phyloP scores from a whole-genome alignment of 2,797 vertebrate genomes.

The Helicolenus hilgendorfi region DNA sequence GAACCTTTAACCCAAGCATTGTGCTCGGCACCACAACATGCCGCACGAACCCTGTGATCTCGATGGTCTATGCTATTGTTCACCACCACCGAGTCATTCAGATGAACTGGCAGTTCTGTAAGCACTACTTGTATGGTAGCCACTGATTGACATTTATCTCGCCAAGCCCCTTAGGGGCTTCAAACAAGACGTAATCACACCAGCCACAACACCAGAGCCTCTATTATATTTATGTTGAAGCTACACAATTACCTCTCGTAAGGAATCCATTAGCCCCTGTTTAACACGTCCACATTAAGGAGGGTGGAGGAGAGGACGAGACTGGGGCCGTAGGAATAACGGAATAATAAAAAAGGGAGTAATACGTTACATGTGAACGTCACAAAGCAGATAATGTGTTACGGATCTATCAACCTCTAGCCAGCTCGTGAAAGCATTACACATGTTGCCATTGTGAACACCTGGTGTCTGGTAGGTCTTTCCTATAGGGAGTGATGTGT shows the following conservation, averaged over 20 bases:
- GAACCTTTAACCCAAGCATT: background rate
- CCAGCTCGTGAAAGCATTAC: constrained; percentile 18
- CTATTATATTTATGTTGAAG: constrained; percentile 59
- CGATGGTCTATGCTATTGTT: background rate
- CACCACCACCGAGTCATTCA: constrained; percentile 22
- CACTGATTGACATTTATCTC: constrained; percentile 56
- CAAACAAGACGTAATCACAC: constrained; percentile 69
- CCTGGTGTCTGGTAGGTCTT: constrained; percentile 26
- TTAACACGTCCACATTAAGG: constrained; percentile 56
- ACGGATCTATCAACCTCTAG: background rate
- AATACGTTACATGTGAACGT: constrained; percentile 21
- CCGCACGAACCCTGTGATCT: constrained; percentile 26
- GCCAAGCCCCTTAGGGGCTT: constrained; percentile 47
- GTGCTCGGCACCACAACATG: constrained; percentile 31
- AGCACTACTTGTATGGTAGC: constrained; percentile 49
- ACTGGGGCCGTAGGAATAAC: constrained; percentile 24
- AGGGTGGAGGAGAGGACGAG: constrained; percentile 3
- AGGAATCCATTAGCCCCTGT: constrained; percentile 84
- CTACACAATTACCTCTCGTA: constrained; percentile 78
- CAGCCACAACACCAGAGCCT: constrained; percentile 67
- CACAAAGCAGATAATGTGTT: constrained; percentile 21
- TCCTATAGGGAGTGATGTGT: background rate
- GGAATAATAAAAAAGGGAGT: background rate
- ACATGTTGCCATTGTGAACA: constrained; percentile 19
- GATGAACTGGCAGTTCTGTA: constrained; percentile 24